Evolutionary conservation across 2,113 vertebrate genomes (phyloP).

Genomic region (Myrmecophaga tridactyla): DNA sequence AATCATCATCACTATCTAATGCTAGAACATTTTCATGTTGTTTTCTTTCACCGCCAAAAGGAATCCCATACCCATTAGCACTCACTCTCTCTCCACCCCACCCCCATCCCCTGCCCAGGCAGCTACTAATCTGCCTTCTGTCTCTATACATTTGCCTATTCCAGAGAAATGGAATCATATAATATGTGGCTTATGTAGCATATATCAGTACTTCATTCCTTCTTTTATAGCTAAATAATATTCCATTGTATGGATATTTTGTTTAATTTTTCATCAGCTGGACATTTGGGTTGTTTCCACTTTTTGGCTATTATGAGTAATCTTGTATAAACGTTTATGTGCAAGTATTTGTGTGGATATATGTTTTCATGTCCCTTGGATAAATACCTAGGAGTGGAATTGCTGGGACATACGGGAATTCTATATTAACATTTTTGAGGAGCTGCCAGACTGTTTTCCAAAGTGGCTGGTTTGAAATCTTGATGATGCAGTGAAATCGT

Average conservation of each 20-base stretch:
- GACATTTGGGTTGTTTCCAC: background rate
- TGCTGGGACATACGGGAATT: background rate
- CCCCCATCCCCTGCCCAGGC: background rate
- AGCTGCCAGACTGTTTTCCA: background rate
- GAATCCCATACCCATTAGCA: background rate
- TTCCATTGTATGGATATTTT: background rate
- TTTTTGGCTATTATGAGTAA: background rate
- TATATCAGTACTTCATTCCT: background rate
- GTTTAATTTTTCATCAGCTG: background rate
- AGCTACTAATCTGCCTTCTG: background rate
- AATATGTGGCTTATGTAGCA: background rate
- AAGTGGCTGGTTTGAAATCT: conserved; percentile 5
- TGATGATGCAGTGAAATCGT: background rate
- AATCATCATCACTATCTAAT: background rate
- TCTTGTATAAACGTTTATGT: background rate
- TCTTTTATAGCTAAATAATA: background rate
- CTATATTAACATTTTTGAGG: background rate
- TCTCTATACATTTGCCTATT: background rate
- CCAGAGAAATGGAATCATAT: background rate
- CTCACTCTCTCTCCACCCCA: background rate
- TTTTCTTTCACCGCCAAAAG: background rate
- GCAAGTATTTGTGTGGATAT: background rate
- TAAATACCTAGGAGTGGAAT: background rate
- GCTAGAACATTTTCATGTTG: background rate
- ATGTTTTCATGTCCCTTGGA: background rate